phyloP scores from a whole-genome alignment of 2,113 vertebrate species.

The Accipiter cooperii region DNA sequence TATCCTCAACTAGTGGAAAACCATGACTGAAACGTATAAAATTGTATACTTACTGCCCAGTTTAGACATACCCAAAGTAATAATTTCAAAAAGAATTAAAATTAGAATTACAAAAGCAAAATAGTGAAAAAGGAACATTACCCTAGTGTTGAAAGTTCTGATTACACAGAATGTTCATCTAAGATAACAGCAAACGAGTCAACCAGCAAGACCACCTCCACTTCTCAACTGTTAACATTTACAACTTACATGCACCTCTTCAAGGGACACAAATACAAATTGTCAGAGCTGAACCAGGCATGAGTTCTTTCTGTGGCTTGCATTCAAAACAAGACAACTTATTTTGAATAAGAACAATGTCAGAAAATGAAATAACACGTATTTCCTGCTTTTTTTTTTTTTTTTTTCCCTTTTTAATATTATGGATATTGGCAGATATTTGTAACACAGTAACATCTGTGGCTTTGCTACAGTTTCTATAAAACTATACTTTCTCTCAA shows the following conservation, averaged over 20 bases:
- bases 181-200: background rate
- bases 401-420: background rate
- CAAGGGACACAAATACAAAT: background rate
- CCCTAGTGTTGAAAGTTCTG: background rate
- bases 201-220: background rate
- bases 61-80: background rate
- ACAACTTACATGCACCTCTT: background rate
- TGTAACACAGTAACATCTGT: background rate
- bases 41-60: background rate
- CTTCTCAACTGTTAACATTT: background rate
- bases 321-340: conserved; percentile 16
- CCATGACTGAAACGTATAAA: background rate
- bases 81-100: background rate
- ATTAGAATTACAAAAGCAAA: background rate
- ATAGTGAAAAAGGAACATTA: background rate
- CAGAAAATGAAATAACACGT: background rate
- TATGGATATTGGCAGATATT: background rate
- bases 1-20: background rate
- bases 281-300: background rate
- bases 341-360: background rate
- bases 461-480: background rate
- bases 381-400: background rate
- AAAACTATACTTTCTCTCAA: background rate
- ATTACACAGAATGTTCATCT: background rate
- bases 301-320: background rate